Base-by-base conservation (phyloP, 2,113 vertebrate species). In the Agelaius phoeniceus region DNA sequence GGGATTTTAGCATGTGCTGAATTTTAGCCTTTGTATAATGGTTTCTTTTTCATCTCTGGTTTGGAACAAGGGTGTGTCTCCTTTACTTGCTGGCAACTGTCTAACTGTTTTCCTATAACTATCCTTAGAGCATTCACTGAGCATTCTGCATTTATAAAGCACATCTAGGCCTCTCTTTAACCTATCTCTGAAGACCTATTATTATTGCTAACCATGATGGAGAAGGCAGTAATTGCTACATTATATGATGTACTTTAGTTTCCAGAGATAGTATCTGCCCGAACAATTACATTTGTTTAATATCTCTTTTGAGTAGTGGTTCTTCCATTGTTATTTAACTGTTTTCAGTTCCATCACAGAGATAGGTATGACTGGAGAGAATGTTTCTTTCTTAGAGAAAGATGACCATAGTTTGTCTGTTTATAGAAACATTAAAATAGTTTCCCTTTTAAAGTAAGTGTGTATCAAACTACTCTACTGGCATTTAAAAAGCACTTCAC, bases 361-460 rank as follows among this genome's bases (percentile, higher is more conserved):
- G 31, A 67, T 3, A 80, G 63, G 46, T 86, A 90, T 23, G 39
- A 41, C 18, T 74, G 63, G 27, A 90, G 39, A 87, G 19, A 80
- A 79, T 0, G 2, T 46, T 80, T 89, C 52, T 54, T 87, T 87
- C 77, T 58, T 51, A 59, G 37, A 85, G 37, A 83, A 91, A 87
- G 46, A 57, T 31, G 4, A 72, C 39, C 63, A 30, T 54, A 82
- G 52, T 85, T 91, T 75, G 19, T 52, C 48, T 90, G 75, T 87
- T 85, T 66, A 91, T 5, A 90, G 51, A 89, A 91, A 79, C 51
- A 90, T 69, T 76, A 66, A 78, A 72, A 82, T 43, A 75, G 26
- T 52, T 87, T 93, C 69, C 44, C 52, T 73, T 96, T 95, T 80
- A 84, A 82, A 94, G 37, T 35, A 69, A 68, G 66, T 46, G 35